Base-by-base conservation (phyloP, 1,140 invertebrate genomes). In the Eurosta solidaginis region DNA sequence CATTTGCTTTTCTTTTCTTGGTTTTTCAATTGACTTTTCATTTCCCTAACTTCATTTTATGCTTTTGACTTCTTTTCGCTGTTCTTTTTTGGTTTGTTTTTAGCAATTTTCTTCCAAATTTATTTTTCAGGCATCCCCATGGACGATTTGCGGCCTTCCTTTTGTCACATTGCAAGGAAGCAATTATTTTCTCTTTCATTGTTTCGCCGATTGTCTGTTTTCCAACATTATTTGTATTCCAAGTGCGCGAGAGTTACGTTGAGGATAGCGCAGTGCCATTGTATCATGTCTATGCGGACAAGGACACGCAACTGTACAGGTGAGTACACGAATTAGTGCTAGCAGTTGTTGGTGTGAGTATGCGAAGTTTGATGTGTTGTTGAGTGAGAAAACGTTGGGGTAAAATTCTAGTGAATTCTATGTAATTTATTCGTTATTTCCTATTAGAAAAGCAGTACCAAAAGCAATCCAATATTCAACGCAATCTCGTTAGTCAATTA, bases 161-260 rank as follows among this genome's bases (percentile, higher is more conserved):
- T 78, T 80, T 88, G 45, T 85, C 86, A 77, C 87, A 88, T 83
- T 96, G 95, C 83, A 92, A 92, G 47, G 84, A 93, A 20, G 94
- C 94, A 1, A 93, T 97, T 29, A 86, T 92, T 10, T 89, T 91
- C 74, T 93, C 94, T 54, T 95, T 94, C 81, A 82, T 95, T 36
- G 89, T 93, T 0, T 93, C 95, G 0, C 90, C 93, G 1, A 87
- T 97, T 12, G 91, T 96, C 27, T 96, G 95, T 83, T 90, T 93
- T 74, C 95, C 95, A 5, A 94, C 93, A 59, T 95, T 92, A 86
- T 89, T 95, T 80, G 91, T 92, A 54, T 92, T 93, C 79, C 90
- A 90, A 80, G 91, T 93, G 79, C 81, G 81, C 0, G 79, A 87
- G 52, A 82, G 82, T 9, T 79, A 79, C 17, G 87, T 88, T 1